Base-by-base conservation (phyloP, 2,113 vertebrate genomes). In the Stigmatopora nigra region DNA sequence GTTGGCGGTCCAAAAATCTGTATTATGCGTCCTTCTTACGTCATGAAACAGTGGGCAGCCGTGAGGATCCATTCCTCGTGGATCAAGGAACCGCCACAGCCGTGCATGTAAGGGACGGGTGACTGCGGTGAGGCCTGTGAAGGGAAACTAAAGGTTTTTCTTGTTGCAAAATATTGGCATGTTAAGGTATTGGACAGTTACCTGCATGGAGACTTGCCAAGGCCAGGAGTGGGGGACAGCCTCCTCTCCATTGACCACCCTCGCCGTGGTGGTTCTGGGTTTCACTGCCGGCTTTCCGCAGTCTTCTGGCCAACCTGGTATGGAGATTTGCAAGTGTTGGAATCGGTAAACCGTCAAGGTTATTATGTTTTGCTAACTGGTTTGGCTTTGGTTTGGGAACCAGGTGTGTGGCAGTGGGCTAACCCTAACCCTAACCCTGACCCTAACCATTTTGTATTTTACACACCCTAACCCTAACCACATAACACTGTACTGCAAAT, bases 151-250 rank as follows among this genome's bases (percentile, higher is more conserved):
- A 41, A 41, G 9, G 4, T 41, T 41, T 41, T 10, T 4, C 1
- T 10, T 1, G 38, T 41, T 7, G 9, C 38, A 41, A 41, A 41
- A 41, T 7, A 41, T 41, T 41, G 2, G 11, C 10, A 20, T 12
- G 2, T 16, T 48, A 14, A 14, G 14, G 14, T 2, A 2, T 22
- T 8, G 19, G 51, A 53, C 8, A 4, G 1, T 31, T 75, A 91
- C 90, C 90, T 90, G 90, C 87, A 90, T 84, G 65, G 90, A 90
- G 56, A 90, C 85, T 48, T 91, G 88, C 90, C 89, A 91, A 19
- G 88, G 88, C 89, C 89, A 90, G 25, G 90, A 91, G 70, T 89
- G 76, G 15, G 89, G 84, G 49, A 65, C 71, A 0, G 84, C 88
- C 72, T 89, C 86, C 13, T 68, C 69, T 35, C 89, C 87, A 55